Conservation (phyloP, 1,140 invertebrate genomes). For the Drosophila sproati region DNA sequence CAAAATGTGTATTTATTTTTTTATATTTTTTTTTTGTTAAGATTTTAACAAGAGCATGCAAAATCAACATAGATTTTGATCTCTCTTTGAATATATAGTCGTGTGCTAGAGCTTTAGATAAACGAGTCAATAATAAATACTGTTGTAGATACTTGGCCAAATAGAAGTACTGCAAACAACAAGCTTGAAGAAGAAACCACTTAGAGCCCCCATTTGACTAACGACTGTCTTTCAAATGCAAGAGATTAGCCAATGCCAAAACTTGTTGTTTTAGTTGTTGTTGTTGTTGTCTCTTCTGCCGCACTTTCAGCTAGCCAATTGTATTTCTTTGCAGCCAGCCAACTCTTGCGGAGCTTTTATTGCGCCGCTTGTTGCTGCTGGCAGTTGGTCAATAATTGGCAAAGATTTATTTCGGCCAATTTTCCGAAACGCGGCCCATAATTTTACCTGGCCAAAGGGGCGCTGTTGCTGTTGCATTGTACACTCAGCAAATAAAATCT, state of each 20-base stretch:
- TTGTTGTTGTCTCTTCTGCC: conserved; percentile 63
- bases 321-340: conserved; percentile 33
- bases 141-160: neutral
- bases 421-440: conserved; percentile 30
- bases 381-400: conserved; percentile 82
- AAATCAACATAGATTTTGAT: conserved; percentile 20
- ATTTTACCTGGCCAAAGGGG: conserved; percentile 35
- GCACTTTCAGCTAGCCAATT: conserved; percentile 49
- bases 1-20: conserved; percentile 9
- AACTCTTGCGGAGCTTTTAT: conserved; percentile 26
- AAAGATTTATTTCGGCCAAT: conserved; percentile 77
- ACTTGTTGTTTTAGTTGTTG: conserved; percentile 10
- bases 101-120: neutral
- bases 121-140: neutral
- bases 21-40: conserved; percentile 35
- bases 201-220: conserved; percentile 1
- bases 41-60: conserved; percentile 26
- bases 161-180: neutral
- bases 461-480: conserved; percentile 31
- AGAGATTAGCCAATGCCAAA: conserved; percentile 69
- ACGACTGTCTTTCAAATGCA: conserved; percentile 63
- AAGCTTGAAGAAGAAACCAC: neutral
- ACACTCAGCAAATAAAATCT: too few species aligned
- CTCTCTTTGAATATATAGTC: neutral
- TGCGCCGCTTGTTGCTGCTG: conserved; percentile 53